Evolutionary conservation across 2,888 invertebrate species (phyloP), one percentile per base, ranked within the genome.

Genomic region (Tuta absoluta): DNA sequence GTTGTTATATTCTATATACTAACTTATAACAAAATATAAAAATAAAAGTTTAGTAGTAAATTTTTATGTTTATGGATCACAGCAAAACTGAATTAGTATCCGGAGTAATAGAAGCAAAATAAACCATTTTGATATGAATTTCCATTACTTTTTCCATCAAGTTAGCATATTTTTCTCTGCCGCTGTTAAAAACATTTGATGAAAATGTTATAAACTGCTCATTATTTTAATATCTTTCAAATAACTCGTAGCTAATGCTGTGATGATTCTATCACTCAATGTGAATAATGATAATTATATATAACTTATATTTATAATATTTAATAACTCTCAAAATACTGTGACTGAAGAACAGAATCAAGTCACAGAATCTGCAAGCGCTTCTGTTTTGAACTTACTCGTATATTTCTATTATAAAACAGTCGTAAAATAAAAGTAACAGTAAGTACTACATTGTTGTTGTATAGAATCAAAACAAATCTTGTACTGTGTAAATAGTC

Each of bases 401-500:
- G 8, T 37, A 11, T 5, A 8, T 37, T 37, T 37, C 37, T 37
- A 37, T 11, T 37, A 11, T 11, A 37, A 12, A 37, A 37, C 1
- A 41, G 14, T 41, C 1, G 14, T 14, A 14, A 12, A 41, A 14
- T 14, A 11, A 41, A 3, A 2, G 41, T 1, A 5, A 12, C 8
- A 5, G 37, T 11, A 37, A 37, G 1, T 37, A 11, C 37, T 37
- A 37, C 14, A 3, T 3, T 3, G 17, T 45, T 14, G n/a, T 41
- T 45, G 45, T 17, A 45, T 17, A 17, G 45, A 17, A n/a, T 45
- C 2, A 45, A 45, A 45, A 45, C 14, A 28, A 28, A 14, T 28
- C 1, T 58, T 58, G 2, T 45, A 49, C 7, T 19, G 60, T 51
- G 65, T 67, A 66, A 63, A 68, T 67, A 66, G 64, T 61, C 63